Evolutionary conservation across 1,140 invertebrate genomes (phyloP).

Genomic region (Chironomus striatipennis): DNA sequence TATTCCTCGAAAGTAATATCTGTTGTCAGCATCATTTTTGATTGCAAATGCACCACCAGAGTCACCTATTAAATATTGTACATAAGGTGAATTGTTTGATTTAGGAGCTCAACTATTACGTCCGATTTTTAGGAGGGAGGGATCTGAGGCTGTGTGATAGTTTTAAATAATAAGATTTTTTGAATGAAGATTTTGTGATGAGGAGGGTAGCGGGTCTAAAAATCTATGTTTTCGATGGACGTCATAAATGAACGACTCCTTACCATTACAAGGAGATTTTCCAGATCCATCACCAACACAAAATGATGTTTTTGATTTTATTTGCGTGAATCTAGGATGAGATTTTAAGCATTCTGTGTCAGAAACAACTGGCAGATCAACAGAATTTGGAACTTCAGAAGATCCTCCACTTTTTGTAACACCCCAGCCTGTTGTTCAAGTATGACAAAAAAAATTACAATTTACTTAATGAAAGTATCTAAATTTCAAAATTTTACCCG

Average conservation of each 20-base stretch:
- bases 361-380: neutral
- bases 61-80: constrained; percentile 28
- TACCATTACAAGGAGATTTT: constrained; percentile 36
- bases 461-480: too few relatives aligned
- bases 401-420: neutral
- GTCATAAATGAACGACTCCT: too few relatives aligned
- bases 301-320: constrained; percentile 35
- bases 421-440: neutral
- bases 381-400: neutral
- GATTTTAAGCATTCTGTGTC: constrained; percentile 34
- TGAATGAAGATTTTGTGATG: too few relatives aligned
- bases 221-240: too few relatives aligned
- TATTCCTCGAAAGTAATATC: constrained; percentile 35
- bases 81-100: too few relatives aligned
- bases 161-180: too few relatives aligned
- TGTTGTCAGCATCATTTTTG: constrained; percentile 27
- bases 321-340: constrained; percentile 32
- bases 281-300: constrained; percentile 38
- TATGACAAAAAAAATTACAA: too few relatives aligned
- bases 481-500: constrained; percentile 50
- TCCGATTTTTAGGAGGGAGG: too few relatives aligned
- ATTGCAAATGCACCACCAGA: constrained; percentile 38
- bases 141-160: too few relatives aligned
- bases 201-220: too few relatives aligned
- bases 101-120: too few relatives aligned